phyloP scores from a whole-genome alignment of 2,888 invertebrate species.

The Athalia rosae region DNA sequence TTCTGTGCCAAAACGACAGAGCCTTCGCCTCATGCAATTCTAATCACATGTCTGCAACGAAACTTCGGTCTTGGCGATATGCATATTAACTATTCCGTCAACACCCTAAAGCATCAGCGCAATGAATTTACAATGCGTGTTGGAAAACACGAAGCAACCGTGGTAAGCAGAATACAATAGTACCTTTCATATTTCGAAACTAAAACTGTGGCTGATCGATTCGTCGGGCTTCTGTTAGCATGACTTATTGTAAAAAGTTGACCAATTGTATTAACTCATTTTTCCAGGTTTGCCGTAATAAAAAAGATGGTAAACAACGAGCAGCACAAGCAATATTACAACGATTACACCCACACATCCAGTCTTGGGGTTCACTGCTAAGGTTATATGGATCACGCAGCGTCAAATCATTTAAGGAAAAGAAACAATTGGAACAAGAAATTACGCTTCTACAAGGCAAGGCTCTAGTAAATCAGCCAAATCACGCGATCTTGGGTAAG shows the following conservation, averaged over 20 bases:
- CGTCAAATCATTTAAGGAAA: slow-evolving; percentile 92
- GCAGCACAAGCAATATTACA: slow-evolving; percentile 95
- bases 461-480: slow-evolving; percentile 92
- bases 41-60: slow-evolving; percentile 92
- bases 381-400: slow-evolving; percentile 95
- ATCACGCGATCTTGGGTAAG: slow-evolving; percentile 92
- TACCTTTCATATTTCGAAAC: neutral
- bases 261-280: neutral
- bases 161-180: slow-evolving; percentile 72
- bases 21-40: slow-evolving; percentile 94
- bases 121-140: slow-evolving; percentile 97
- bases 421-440: slow-evolving; percentile 93
- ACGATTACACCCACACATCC: slow-evolving; percentile 95
- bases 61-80: slow-evolving; percentile 95
- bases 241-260: slow-evolving; percentile 6
- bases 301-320: slow-evolving; percentile 95
- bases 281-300: slow-evolving; percentile 88
- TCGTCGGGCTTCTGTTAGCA: neutral
- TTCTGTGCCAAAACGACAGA: slow-evolving; percentile 98
- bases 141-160: slow-evolving; percentile 92
- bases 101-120: slow-evolving; percentile 91
- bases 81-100: slow-evolving; percentile 90
- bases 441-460: slow-evolving; percentile 92
- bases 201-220: neutral
- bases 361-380: slow-evolving; percentile 95